A percentile compares a stretch with the other conserved stretches of the same genome.
Evolutionary conservation across 1,140 invertebrate species (phyloP).

Genomic region (Harlomillsia oculata): DNA sequence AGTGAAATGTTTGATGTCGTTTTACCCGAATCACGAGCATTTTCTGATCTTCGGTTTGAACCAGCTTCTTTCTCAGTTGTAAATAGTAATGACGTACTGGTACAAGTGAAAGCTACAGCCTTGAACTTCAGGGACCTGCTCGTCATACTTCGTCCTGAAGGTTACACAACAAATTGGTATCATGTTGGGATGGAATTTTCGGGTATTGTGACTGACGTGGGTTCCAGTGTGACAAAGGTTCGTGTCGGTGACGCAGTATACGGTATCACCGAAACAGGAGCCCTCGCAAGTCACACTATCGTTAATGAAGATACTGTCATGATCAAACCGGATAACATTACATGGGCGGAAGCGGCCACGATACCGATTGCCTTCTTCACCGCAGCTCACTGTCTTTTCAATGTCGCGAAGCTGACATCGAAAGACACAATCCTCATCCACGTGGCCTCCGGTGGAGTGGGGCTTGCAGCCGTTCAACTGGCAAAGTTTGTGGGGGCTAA

Average conservation of each 20-base stretch:
- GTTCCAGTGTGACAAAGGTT: background rate
- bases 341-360: conserved; percentile 8
- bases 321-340: conserved; percentile 2
- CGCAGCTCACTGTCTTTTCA: conserved; percentile 5
- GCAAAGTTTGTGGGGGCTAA: conserved; percentile 41
- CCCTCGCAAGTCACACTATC: conserved; percentile 14
- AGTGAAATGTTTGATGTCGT: background rate
- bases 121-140: conserved; percentile 17
- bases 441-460: conserved; percentile 55
- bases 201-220: conserved; percentile 3
- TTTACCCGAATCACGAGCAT: background rate
- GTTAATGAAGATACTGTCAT: background rate
- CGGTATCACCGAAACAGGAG: background rate
- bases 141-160: background rate
- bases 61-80: background rate
- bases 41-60: background rate
- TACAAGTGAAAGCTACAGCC: background rate
- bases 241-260: conserved; percentile 10
- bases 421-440: conserved; percentile 50
- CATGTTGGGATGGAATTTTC: conserved; percentile 9
- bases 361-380: conserved; percentile 15
- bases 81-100: background rate
- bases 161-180: background rate
- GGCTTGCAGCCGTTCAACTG: conserved; percentile 50
- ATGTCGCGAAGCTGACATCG: conserved; percentile 35